A percentile compares a stretch with the other conserved stretches of the same genome.
phyloP scores from a whole-genome alignment of 2,888 invertebrate species.

The Chrysomela aeneicollis region DNA sequence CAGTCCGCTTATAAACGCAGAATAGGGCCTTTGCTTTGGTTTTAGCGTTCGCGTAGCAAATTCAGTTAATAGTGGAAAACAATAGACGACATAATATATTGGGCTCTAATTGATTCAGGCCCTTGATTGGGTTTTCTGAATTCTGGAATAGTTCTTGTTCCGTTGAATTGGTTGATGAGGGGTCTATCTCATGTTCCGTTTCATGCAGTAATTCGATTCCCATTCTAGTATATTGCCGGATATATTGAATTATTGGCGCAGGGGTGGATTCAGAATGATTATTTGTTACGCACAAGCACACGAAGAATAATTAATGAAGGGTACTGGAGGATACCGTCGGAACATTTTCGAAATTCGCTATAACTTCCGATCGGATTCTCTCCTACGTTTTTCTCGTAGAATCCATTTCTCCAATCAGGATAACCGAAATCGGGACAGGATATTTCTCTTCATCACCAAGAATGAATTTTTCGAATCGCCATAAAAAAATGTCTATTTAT shows the following conservation, averaged over 20 bases:
- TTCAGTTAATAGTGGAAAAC: slow-evolving; percentile 24
- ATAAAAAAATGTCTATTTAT: too few species aligned
- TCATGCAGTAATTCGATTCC: slow-evolving; percentile 11
- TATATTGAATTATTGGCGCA: slow-evolving; percentile 2
- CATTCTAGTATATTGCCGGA: slow-evolving; percentile 7
- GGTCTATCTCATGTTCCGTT: slow-evolving; percentile 15
- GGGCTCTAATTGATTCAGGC: slow-evolving; percentile 30
- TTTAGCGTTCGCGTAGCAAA: slow-evolving; percentile 28
- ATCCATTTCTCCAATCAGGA: too few species aligned
- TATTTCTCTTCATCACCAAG: too few species aligned
- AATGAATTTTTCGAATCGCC: too few species aligned
- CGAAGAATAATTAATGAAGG: too few species aligned
- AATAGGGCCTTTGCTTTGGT: slow-evolving; percentile 21
- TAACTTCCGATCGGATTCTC: too few species aligned
- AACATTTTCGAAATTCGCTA: too few species aligned
- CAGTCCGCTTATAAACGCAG: slow-evolving; percentile 1
- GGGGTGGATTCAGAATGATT: neutral
- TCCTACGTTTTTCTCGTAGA: too few species aligned
- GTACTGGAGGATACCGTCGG: too few species aligned
- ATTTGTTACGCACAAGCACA: neutral
- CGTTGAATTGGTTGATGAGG: slow-evolving; percentile 14
- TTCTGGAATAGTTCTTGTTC: slow-evolving; percentile 15
- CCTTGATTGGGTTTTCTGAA: slow-evolving; percentile 25
- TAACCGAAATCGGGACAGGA: too few species aligned
- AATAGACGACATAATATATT: slow-evolving; percentile 27